A percentile compares a stretch with the other conserved stretches of the same genome.
phyloP scores from a whole-genome alignment of 2,797 vertebrate species.

The Syngnathus acus region DNA sequence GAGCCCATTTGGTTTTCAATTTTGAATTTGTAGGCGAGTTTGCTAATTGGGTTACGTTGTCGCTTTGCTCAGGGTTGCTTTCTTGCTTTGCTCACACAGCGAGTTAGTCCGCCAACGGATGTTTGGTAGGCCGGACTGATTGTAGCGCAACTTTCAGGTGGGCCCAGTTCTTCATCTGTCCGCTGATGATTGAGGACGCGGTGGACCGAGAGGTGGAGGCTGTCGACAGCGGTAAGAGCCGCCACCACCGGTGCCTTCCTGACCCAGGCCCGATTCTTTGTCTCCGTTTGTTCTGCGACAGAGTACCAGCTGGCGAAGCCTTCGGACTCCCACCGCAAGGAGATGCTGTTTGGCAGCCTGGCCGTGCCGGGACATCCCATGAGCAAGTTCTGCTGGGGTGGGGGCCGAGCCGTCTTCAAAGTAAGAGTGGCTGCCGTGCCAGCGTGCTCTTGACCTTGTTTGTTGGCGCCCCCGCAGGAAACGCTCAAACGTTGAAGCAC shows the following conservation, averaged over 20 bases:
- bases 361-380: slow-evolving; percentile 88
- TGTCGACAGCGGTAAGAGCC: slow-evolving; percentile 85
- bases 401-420: slow-evolving; percentile 19
- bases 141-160: slow-evolving; percentile 68
- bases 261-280: background rate
- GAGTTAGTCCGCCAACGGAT: background rate
- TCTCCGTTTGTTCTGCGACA: slow-evolving; percentile 32
- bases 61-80: too few species aligned
- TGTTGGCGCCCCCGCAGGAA: slow-evolving; percentile 63
- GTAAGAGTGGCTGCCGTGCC: too few species aligned
- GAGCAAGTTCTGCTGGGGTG: slow-evolving; percentile 97
- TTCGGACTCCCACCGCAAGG: slow-evolving; percentile 88
- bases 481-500: slow-evolving; percentile 88
- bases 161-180: slow-evolving; percentile 96
- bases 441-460: too few species aligned
- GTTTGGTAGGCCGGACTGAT: background rate
- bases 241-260: too few species aligned
- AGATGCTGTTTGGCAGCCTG: slow-evolving; percentile 91
- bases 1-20: too few species aligned
- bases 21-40: background rate
- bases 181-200: slow-evolving; percentile 89
- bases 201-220: slow-evolving; percentile 93
- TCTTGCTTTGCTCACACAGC: too few species aligned
- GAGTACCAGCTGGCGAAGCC: slow-evolving; percentile 88
- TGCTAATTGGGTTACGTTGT: too few species aligned